Evolutionary conservation across 2,797 vertebrate genomes (phyloP).

Genomic region (Anguilla obscura): DNA sequence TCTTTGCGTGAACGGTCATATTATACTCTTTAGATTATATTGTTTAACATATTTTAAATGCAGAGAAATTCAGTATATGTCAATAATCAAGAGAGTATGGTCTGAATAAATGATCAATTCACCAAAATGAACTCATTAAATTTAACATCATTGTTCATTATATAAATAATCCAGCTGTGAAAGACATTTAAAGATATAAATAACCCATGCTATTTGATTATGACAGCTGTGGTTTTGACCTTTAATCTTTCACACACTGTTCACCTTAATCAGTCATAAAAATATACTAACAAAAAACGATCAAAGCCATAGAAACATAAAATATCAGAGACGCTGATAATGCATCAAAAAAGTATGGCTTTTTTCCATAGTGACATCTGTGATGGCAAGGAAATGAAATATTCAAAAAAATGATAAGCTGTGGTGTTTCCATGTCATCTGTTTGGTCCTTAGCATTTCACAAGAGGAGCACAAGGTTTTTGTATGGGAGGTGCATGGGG

Average conservation of each 20-base stretch:
- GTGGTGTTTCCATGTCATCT: constrained; percentile 7
- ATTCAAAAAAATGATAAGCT: constrained; percentile 60
- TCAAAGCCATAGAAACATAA: constrained; percentile 53
- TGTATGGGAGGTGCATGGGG: background rate
- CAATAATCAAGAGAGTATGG: too few species aligned
- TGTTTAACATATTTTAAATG: too few species aligned
- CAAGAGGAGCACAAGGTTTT: constrained; percentile 11
- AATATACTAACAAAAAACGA: constrained; percentile 36
- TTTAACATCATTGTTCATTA: background rate
- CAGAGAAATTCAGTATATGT: too few species aligned
- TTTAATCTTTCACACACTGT: constrained; percentile 36
- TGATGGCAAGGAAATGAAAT: constrained; percentile 68
- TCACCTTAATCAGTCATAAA: constrained; percentile 45
- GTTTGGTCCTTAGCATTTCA: constrained; percentile 17
- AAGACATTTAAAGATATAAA: background rate
- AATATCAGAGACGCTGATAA: constrained; percentile 56
- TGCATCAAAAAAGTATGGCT: constrained; percentile 71
- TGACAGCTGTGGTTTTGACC: constrained; percentile 37
- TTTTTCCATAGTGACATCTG: constrained; percentile 68
- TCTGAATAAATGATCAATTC: too few species aligned
- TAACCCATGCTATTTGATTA: background rate
- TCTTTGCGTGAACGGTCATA: too few species aligned
- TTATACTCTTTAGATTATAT: too few species aligned
- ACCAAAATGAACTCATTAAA: background rate
- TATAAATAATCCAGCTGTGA: constrained; percentile 3